These are phyloP conservation scores for Idaea biselata DNA, from an alignment of 2,888 invertebrate species.

Conservation along the genomic window DNA sequence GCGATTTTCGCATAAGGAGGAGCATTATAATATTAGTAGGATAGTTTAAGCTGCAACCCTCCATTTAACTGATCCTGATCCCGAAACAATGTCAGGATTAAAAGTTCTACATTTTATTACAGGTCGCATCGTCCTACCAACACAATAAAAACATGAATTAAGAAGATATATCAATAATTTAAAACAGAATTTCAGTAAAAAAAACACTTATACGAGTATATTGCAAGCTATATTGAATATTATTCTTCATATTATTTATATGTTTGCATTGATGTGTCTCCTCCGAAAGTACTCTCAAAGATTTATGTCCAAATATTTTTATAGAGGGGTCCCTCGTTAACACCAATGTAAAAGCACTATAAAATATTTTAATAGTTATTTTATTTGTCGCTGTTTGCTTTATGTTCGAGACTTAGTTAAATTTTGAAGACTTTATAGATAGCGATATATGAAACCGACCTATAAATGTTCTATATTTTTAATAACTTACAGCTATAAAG, in stretches of 20 bases:
- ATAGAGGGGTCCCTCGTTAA: slow-evolving; percentile 72
- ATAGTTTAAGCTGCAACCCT: no score
- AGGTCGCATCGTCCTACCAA: no score
- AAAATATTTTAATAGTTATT: slow-evolving; percentile 59
- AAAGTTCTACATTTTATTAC: no score
- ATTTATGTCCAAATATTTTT: slow-evolving; percentile 73
- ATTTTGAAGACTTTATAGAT: slow-evolving; percentile 57
- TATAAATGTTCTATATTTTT: slow-evolving; percentile 18
- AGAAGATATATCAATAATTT: neutral
- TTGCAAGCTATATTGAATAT: slow-evolving; percentile 44
- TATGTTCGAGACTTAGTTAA: slow-evolving; percentile 59
- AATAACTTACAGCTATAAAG: neutral
- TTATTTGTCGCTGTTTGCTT: slow-evolving; percentile 53
- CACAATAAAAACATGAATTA: no score
- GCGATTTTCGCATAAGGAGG: no score
- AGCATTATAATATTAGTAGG: no score
- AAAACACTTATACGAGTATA: slow-evolving; percentile 44
- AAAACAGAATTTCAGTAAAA: slow-evolving; percentile 14
- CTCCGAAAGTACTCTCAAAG: slow-evolving; percentile 45
- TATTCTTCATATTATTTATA: slow-evolving; percentile 69
- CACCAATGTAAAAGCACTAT: slow-evolving; percentile 68
- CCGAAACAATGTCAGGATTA: no score
- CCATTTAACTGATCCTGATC: no score
- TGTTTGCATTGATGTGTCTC: slow-evolving; percentile 60
- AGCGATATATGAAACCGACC: slow-evolving; percentile 18